These are phyloP conservation scores for Parauchenoglanis punctatus DNA, from an alignment of 2,797 vertebrate species.

Conservation along the genomic window DNA sequence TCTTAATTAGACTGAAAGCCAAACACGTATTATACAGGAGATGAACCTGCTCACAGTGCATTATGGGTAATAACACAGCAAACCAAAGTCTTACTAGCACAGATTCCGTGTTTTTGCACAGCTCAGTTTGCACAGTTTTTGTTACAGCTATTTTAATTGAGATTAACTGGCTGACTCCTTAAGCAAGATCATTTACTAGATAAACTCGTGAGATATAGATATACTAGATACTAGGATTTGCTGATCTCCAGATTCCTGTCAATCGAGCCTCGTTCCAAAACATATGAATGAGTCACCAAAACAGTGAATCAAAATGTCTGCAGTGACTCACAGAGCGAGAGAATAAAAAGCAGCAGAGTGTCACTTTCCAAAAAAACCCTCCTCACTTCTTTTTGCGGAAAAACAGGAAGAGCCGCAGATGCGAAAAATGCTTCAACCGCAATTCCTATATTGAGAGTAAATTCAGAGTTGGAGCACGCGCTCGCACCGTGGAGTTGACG, in stretches of 20 bases:
- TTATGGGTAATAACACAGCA: neutral
- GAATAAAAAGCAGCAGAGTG: neutral
- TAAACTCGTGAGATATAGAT: too few relatives aligned
- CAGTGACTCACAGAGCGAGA: neutral
- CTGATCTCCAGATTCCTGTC: neutral
- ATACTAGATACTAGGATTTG: neutral
- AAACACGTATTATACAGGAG: too few relatives aligned
- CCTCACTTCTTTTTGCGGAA: neutral
- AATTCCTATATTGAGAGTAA: slow-evolving; percentile 35
- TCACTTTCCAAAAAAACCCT: slow-evolving; percentile 18
- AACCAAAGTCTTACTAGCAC: neutral
- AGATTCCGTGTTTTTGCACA: too few relatives aligned
- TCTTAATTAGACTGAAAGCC: neutral
- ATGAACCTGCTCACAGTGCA: neutral
- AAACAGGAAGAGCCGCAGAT: slow-evolving; percentile 49
- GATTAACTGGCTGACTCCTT: neutral
- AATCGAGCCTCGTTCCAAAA: neutral
- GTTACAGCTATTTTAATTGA: too few relatives aligned
- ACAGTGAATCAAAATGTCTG: slow-evolving; percentile 1
- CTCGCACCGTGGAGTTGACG: slow-evolving; percentile 49
- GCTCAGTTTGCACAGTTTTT: too few relatives aligned
- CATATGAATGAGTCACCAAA: slow-evolving; percentile 19
- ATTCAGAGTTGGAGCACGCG: slow-evolving; percentile 33
- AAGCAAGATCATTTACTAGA: neutral
- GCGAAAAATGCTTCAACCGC: slow-evolving; percentile 44